Percentiles rank a stretch among this genome's conserved stretches.
phyloP scores from a whole-genome alignment of 2,797 vertebrate species.

The Rhinella marina region DNA sequence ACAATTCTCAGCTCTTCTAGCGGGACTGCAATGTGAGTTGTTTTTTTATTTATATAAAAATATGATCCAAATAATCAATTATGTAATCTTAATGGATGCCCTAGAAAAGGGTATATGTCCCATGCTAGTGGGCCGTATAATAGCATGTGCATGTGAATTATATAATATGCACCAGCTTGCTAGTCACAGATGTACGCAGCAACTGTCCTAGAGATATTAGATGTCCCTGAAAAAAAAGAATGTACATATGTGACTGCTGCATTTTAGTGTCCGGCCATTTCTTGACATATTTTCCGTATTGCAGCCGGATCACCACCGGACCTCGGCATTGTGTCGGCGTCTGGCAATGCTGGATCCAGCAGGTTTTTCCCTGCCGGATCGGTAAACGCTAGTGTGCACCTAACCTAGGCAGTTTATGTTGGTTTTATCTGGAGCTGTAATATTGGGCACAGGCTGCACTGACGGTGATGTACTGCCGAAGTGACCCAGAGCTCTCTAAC shows the following conservation, averaged over 20 bases:
- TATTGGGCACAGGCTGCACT: neutral
- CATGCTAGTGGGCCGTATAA: neutral
- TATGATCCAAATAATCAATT: neutral
- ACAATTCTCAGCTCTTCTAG: slow-evolving; percentile 20
- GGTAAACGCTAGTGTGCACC: too few relatives aligned
- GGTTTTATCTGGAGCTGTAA: neutral
- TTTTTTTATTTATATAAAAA: neutral
- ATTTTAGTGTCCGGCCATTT: neutral
- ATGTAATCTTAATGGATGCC: neutral
- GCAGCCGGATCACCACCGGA: too few relatives aligned
- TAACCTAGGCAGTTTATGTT: neutral
- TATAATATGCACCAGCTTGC: neutral
- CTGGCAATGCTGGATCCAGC: too few relatives aligned
- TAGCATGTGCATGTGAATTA: slow-evolving; percentile 14
- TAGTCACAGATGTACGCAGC: neutral
- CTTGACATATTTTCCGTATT: too few relatives aligned
- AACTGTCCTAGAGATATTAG: neutral
- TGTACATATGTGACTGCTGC: neutral
- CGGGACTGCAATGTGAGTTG: slow-evolving; percentile 35
- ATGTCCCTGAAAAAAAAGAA: neutral
- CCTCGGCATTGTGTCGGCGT: too few relatives aligned
- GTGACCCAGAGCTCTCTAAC: too few relatives aligned
- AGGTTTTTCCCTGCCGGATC: too few relatives aligned
- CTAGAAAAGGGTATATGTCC: neutral
- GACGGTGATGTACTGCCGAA: neutral